Evolutionary conservation across 2,888 invertebrate genomes (phyloP), one percentile per base, ranked within the genome.

Genomic region (Mechanitis mazaeus): DNA sequence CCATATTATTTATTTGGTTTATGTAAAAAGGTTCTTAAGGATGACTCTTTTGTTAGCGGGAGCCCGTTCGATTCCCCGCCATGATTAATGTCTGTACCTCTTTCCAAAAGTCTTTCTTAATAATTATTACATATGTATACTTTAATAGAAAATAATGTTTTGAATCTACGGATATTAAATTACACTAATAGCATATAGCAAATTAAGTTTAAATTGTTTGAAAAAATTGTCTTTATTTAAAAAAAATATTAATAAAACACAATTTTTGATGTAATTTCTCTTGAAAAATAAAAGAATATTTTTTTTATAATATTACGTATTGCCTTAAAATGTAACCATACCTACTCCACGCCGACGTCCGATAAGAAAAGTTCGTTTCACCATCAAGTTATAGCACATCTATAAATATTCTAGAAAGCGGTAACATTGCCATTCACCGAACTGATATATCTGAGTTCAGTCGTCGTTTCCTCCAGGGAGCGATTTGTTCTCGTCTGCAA

Each of bases 1-100:
- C 61, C 61, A 56, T 31, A 3, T 56, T 45, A 46, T 3, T 56
- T 55, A 33, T 9, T 42, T 28, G 45, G 53, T 60, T 46, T 38
- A 5, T 12, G 62, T 35, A 55, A 42, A 55, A 54, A 54, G 60
- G 38, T 55, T 35, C 55, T 63, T 62, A 58, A 61, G 62, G 61
- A 64, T 60, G 60, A 57, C 57, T 67, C 64, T 62, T 54, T 60
- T 60, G 64, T 67, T 55, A 63, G 63, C 59, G 62, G 60, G 59
- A 54, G 55, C 38, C 60, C 50, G 62, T 66, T 66, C 66, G 64
- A 66, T 66, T 63, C 64, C 59, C 55, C 9, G 62, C 54, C 62
- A 64, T 66, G 66, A 66, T 66, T 66, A 63, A 66, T 64, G 64
- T 55, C 57, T 47, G 6, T 47, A 42, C 11, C 57, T 47, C 38